A percentile compares a stretch with the other conserved stretches of the same genome.
These are phyloP conservation scores for Eucriotettix oculatus DNA, from an alignment of 2,888 invertebrate genomes.

Conservation along the genomic window DNA sequence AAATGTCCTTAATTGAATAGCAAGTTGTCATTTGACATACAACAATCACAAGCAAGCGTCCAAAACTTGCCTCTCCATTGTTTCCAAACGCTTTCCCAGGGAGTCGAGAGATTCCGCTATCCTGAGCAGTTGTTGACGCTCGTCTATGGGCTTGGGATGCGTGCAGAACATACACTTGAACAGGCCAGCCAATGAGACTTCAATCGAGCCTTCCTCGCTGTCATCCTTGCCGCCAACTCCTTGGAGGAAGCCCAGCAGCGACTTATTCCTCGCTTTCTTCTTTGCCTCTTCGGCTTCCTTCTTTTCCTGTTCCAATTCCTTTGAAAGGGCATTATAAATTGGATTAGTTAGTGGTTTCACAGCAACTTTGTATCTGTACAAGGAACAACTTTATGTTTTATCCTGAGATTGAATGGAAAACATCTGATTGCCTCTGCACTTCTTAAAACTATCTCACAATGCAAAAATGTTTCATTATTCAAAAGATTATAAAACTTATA, in stretches of 20 bases:
- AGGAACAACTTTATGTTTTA: too few species aligned
- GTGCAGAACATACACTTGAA: conserved; percentile 37
- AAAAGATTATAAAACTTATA: too few species aligned
- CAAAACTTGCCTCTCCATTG: conserved; percentile 25
- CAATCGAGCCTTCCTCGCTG: conserved; percentile 31
- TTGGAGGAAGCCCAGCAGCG: conserved; percentile 22
- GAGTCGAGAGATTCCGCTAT: conserved; percentile 27
- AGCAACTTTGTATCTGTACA: too few species aligned
- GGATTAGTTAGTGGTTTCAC: too few species aligned
- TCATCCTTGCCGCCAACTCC: conserved; percentile 13
- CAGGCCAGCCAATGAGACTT: conserved; percentile 33
- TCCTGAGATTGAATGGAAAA: too few species aligned
- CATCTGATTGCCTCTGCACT: too few species aligned
- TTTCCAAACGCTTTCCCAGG: conserved; percentile 27
- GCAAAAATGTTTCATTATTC: too few species aligned
- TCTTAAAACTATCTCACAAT: too few species aligned
- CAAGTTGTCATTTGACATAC: too few species aligned
- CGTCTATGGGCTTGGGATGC: conserved; percentile 26
- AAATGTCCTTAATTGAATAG: too few species aligned
- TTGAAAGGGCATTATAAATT: neutral
- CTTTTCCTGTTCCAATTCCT: conserved; percentile 21
- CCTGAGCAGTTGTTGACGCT: conserved; percentile 26
- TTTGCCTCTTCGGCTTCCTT: conserved; percentile 21
- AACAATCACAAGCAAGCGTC: neutral
- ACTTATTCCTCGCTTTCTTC: conserved; percentile 23